Conservation (phyloP, 2,113 vertebrate species). For the Ceratotherium simum region DNA sequence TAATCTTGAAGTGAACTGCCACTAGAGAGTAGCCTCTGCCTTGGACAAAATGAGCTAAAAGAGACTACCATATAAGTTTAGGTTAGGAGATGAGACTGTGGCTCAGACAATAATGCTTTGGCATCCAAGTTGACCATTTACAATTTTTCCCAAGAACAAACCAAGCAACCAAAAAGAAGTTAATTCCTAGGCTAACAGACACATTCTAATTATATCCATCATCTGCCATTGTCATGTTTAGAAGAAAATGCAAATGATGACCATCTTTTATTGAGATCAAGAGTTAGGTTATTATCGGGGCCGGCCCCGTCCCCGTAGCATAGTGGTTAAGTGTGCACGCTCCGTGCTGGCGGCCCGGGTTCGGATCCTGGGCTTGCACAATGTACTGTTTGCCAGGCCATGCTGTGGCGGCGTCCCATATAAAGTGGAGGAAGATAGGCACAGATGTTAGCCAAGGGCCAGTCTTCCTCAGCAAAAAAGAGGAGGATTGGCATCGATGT, state of each 20-base stretch:
- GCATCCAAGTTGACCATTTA: background rate
- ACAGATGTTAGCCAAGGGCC: too few relatives aligned
- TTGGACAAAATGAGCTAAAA: background rate
- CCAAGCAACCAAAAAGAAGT: background rate
- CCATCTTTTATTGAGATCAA: background rate
- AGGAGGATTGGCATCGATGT: too few relatives aligned
- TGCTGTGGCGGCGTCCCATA: too few relatives aligned
- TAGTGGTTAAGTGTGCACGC: too few relatives aligned
- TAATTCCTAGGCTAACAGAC: background rate
- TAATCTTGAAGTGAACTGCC: background rate
- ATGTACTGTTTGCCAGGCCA: too few relatives aligned
- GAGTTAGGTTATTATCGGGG: too few relatives aligned
- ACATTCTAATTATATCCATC: background rate
- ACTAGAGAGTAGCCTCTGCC: background rate
- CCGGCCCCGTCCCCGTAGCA: too few relatives aligned
- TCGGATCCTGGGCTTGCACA: too few relatives aligned
- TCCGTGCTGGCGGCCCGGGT: too few relatives aligned
- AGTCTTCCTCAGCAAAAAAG: too few relatives aligned
- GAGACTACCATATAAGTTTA: background rate
- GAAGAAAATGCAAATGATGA: background rate
- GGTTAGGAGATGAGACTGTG: background rate
- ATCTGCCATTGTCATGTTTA: background rate
- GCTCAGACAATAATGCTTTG: background rate
- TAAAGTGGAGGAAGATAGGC: too few relatives aligned
- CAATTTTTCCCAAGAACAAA: background rate